phyloP scores from a whole-genome alignment of 2,888 invertebrate species.

The Drosophila prostipennis region DNA sequence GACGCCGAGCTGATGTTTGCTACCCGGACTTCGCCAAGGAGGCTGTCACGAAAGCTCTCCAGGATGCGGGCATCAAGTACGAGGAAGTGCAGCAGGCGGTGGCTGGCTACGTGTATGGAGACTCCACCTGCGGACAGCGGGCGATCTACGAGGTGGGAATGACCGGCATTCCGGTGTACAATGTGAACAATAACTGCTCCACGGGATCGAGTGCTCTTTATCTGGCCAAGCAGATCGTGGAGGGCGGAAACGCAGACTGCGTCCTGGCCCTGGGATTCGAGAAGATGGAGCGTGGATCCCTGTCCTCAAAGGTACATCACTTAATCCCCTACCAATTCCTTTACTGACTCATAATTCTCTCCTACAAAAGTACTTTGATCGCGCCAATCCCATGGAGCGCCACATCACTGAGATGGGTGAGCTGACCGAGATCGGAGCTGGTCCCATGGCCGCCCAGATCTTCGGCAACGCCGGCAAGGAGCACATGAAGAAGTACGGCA shows the following conservation, averaged over 20 bases:
- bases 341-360: not conserved
- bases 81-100: conserved; percentile 93
- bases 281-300: conserved; percentile 97
- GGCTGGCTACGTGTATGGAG: conserved; percentile 97
- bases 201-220: conserved; percentile 97
- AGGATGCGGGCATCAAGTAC: conserved; percentile 92
- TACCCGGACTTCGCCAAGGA: conserved; percentile 98
- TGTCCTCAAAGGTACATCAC: conserved; percentile 88
- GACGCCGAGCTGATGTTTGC: conserved; percentile 90
- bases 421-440: conserved; percentile 90
- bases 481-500: conserved; percentile 93
- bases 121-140: conserved; percentile 97
- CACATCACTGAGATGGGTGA: conserved; percentile 95
- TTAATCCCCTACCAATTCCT: accelerated
- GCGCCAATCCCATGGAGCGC: conserved; percentile 95
- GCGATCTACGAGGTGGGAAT: conserved; percentile 97
- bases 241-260: conserved; percentile 94
- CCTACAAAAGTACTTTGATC: conserved; percentile 87
- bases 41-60: conserved; percentile 93
- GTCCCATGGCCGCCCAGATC: conserved; percentile 96
- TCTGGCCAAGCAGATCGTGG: conserved; percentile 96
- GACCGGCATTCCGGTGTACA: conserved; percentile 98
- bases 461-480: conserved; percentile 98
- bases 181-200: conserved; percentile 99
- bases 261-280: conserved; percentile 98